Evolutionary conservation across 2,888 invertebrate genomes (phyloP), one percentile per base, ranked within the genome.

Genomic region (Drymonia ruficornis): DNA sequence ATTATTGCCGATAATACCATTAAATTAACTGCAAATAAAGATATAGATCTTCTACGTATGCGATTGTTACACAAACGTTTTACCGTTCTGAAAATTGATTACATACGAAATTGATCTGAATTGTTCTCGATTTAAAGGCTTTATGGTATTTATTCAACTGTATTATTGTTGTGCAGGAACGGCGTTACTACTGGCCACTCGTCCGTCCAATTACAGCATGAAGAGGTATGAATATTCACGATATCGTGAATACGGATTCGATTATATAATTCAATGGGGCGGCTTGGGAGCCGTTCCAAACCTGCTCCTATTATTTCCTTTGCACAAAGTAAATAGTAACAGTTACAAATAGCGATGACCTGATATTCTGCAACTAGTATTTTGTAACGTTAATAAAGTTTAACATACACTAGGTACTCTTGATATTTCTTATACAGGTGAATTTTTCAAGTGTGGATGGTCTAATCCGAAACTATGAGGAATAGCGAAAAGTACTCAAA

Each of bases 141-240:
- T 12, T 31, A 38, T 42, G 42, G 38, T 12, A 47, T 47, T 36
- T 49, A n/a, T 31, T 15, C 12, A 29, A 19, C 1, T 15, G 52
- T 23, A 47, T 34, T 42, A 50, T 70, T 58, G 60, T 53, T 64
- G 56, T 53, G 61, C 56, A 61, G 59, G 68, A 71, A 67, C 72
- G 70, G 67, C 59, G 73, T 72, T 70, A 74, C 72, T 70, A 76
- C 75, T 73, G 78, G 75, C 82, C 78, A 78, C 76, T 81, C 80
- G 78, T 74, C 76, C 76, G 75, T 84, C 83, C 85, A 87, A 87
- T 89, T 87, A 87, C 80, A 71, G 75, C 76, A 67, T 80, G 77
- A 81, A 86, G 82, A 79, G 78, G 78, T 78, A 83, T 86, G 86
- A 87, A 87, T 87, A 87, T 87, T 86, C 84, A 83, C 76, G 75